phyloP scores from a whole-genome alignment of 2,888 invertebrate species.

The Leptopterna dolabrata region DNA sequence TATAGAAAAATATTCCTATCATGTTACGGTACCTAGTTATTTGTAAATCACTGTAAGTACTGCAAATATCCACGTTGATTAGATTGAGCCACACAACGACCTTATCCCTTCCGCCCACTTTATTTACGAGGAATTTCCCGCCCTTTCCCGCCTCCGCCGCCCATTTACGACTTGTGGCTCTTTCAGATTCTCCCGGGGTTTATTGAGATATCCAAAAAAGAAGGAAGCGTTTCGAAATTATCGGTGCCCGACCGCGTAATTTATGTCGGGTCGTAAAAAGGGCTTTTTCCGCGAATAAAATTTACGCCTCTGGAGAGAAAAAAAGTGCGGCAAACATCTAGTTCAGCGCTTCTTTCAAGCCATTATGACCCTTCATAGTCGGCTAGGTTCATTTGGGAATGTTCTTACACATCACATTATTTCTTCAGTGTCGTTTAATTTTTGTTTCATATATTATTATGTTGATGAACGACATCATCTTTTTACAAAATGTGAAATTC shows the following conservation, averaged over 20 bases:
- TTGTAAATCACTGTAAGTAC: too few species aligned
- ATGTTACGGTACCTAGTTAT: too few species aligned
- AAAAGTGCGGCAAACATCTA: not conserved
- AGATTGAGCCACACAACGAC: too few species aligned
- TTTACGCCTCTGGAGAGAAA: not conserved
- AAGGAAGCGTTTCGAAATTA: slow-evolving; percentile 9
- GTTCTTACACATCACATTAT: too few species aligned
- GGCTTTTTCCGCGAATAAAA: not conserved
- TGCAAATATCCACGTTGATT: too few species aligned
- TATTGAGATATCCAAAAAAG: not conserved
- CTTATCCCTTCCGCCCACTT: too few species aligned
- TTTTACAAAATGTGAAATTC: too few species aligned
- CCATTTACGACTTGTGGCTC: not conserved
- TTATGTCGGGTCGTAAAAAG: slow-evolving; percentile 3
- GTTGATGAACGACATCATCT: too few species aligned
- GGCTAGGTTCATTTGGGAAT: not conserved
- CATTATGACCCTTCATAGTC: not conserved
- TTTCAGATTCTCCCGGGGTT: not conserved
- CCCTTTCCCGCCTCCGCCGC: not conserved
- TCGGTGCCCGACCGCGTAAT: not conserved
- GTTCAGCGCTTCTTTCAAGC: not conserved
- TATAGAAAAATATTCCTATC: too few species aligned
- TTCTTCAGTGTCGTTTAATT: too few species aligned
- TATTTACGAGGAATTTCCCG: not conserved
- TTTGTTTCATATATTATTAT: too few species aligned